These are phyloP conservation scores for Seriola aureovittata DNA, from an alignment of 2,113 vertebrate species.

Conservation along the genomic window DNA sequence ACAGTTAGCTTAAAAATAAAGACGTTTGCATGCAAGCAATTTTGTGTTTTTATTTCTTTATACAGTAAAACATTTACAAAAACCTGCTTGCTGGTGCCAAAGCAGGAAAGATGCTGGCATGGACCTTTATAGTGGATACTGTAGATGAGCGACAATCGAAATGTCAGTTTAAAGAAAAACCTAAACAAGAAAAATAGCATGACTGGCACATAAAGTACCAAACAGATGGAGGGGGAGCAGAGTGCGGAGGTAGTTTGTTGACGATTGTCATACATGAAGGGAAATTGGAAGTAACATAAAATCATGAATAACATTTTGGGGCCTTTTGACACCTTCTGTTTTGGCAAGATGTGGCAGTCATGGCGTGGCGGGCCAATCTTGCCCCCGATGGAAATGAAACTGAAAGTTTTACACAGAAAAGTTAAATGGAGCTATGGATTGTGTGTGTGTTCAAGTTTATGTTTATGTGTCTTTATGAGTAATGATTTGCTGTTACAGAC, in stretches of 20 bases:
- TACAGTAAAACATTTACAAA: background rate
- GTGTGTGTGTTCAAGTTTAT: background rate
- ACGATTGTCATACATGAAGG: constrained; percentile 20
- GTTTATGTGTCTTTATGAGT: constrained; percentile 2
- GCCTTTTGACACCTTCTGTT: constrained; percentile 14
- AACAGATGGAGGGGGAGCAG: constrained; percentile 8
- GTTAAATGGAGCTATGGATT: background rate
- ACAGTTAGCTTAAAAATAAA: background rate
- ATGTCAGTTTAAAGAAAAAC: background rate
- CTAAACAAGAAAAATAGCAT: background rate
- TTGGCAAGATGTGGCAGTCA: background rate
- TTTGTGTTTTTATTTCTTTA: background rate
- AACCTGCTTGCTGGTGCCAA: background rate
- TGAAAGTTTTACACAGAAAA: background rate
- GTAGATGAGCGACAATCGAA: background rate
- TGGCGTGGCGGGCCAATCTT: background rate
- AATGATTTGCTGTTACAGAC: background rate
- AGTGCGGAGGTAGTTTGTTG: constrained; percentile 1
- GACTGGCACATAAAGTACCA: constrained; percentile 2
- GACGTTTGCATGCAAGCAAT: too few species aligned
- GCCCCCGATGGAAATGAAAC: background rate
- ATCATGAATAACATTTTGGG: constrained; percentile 20
- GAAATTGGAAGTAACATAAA: constrained; percentile 6
- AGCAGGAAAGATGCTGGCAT: background rate
- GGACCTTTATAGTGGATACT: background rate